Percentiles rank a stretch among this genome's conserved stretches.
Conservation (phyloP, 1,140 invertebrate genomes). For the Bactericera cockerelli region DNA sequence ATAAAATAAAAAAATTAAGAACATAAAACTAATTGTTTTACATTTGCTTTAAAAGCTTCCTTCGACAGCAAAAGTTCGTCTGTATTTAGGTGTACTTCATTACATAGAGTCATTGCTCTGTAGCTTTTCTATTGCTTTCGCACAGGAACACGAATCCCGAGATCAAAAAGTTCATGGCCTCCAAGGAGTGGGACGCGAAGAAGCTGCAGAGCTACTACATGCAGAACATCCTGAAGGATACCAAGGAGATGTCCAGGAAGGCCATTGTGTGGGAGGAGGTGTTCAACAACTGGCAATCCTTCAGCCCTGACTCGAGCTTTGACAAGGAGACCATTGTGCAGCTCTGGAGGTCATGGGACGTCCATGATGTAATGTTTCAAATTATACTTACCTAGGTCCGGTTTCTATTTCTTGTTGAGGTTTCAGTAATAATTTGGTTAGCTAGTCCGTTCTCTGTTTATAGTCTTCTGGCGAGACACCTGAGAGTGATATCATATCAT, state of each 20-base stretch:
- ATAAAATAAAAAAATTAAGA: too few relatives aligned
- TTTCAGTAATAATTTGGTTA: too few relatives aligned
- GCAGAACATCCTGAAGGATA: slow-evolving; percentile 40
- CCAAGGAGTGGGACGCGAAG: slow-evolving; percentile 31
- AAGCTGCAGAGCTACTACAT: slow-evolving; percentile 52
- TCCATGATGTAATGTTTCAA: not conserved
- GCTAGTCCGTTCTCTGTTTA: too few relatives aligned
- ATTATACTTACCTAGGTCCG: not conserved
- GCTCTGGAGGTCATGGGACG: slow-evolving; percentile 40
- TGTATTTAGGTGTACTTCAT: too few relatives aligned
- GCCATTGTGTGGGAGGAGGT: slow-evolving; percentile 88
- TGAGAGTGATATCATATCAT: not conserved
- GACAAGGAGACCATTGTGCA: slow-evolving; percentile 51
- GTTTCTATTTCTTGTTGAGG: too few relatives aligned
- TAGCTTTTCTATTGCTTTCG: too few relatives aligned
- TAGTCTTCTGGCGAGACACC: not conserved
- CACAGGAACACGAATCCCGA: slow-evolving; percentile 54
- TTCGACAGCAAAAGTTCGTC: too few relatives aligned
- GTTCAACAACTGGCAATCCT: slow-evolving; percentile 48
- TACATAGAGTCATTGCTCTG: too few relatives aligned
- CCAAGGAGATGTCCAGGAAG: slow-evolving; percentile 30
- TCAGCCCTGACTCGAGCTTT: slow-evolving; percentile 26
- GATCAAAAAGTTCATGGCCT: slow-evolving; percentile 51
- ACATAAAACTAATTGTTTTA: too few relatives aligned
- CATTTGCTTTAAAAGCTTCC: too few relatives aligned